phyloP scores from a whole-genome alignment of 1,140 invertebrate genomes.

The Ceratosolen solmsi region DNA sequence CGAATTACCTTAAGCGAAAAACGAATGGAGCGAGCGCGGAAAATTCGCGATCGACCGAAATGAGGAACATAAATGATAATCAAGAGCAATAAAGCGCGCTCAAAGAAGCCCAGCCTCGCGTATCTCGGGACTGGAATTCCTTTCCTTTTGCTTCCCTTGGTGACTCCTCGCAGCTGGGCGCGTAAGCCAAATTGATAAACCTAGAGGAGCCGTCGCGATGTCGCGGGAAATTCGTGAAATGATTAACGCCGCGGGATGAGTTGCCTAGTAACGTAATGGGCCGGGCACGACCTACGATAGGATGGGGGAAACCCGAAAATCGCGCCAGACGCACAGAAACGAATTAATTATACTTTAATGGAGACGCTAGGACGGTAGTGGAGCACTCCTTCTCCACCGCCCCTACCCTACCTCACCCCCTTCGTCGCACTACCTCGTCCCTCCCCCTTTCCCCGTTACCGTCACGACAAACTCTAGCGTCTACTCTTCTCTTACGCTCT shows the following conservation, averaged over 20 bases:
- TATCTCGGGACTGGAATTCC: no score
- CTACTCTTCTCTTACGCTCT: no score
- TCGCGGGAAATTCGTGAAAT: conserved; percentile 26
- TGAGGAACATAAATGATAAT: neutral
- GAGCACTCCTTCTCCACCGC: conserved; percentile 22
- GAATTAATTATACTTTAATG: conserved; percentile 52
- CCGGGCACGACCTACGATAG: neutral
- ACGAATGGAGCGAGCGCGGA: neutral
- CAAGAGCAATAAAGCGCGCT: no score
- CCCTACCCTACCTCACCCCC: neutral
- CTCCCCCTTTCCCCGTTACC: neutral
- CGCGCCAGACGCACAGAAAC: conserved; percentile 44
- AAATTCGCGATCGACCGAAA: no score
- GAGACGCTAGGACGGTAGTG: conserved; percentile 40
- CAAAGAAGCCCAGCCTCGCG: no score
- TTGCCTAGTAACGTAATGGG: conserved; percentile 16
- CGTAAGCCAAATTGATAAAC: neutral
- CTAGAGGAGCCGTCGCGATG: neutral
- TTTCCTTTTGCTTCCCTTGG: no score
- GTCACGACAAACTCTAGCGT: no score
- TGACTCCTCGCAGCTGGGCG: no score
- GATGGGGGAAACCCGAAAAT: conserved; percentile 45
- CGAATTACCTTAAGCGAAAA: neutral
- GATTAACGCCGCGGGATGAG: conserved; percentile 1
- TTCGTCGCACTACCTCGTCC: neutral